Percentiles rank a stretch among this genome's conserved stretches.
These are phyloP conservation scores for Lepidurus apus DNA, from an alignment of 1,140 invertebrate species.

Conservation along the genomic window DNA sequence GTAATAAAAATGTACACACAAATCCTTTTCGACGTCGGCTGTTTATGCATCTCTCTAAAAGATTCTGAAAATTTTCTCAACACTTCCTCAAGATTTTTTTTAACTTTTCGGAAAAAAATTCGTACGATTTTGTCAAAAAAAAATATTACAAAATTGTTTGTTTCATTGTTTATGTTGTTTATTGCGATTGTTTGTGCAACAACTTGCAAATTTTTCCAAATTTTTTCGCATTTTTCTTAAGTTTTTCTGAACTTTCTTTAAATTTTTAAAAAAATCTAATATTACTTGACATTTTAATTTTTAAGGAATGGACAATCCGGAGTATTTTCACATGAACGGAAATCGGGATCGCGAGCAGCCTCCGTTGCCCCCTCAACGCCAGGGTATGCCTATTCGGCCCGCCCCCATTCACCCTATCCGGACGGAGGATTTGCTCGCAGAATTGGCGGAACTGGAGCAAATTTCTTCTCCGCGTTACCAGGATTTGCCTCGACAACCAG, in stretches of 20 bases:
- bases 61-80: too few relatives aligned
- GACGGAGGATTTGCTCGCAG: constrained; percentile 16
- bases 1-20: too few relatives aligned
- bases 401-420: neutral
- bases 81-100: too few relatives aligned
- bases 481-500: neutral
- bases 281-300: neutral
- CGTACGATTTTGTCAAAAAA: too few relatives aligned
- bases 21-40: too few relatives aligned
- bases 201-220: neutral
- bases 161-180: neutral
- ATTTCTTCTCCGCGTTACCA: neutral
- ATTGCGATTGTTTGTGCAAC: neutral
- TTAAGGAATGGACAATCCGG: constrained; percentile 37
- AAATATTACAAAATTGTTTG: neutral
- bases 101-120: too few relatives aligned
- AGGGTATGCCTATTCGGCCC: constrained; percentile 44
- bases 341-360: constrained; percentile 37
- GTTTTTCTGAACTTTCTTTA: too few relatives aligned
- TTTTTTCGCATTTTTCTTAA: too few relatives aligned
- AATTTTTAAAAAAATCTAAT: neutral
- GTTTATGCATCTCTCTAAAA: too few relatives aligned
- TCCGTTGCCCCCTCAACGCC: constrained; percentile 33
- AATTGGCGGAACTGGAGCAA: constrained; percentile 23
- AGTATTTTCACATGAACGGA: constrained; percentile 36